Percentiles rank a stretch among this genome's conserved stretches.
Conservation (phyloP, 2,888 invertebrate species). For the Orgyia antiqua region DNA sequence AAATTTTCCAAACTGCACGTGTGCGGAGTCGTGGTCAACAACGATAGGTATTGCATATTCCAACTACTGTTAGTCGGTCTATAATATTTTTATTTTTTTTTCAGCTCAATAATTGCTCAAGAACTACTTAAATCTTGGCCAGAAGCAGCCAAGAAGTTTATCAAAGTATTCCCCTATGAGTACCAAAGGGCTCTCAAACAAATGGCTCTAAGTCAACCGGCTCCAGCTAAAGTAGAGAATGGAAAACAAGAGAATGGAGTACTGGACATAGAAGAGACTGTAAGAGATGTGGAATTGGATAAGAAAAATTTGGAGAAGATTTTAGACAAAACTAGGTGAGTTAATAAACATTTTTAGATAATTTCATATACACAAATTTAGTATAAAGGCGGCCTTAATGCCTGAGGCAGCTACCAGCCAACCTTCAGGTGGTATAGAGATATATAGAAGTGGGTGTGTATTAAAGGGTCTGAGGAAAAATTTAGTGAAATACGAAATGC, state of each 20-base stretch:
- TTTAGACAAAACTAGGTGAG: slow-evolving; percentile 85
- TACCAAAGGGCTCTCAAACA: slow-evolving; percentile 93
- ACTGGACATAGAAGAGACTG: slow-evolving; percentile 92
- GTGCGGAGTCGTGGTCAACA: no score
- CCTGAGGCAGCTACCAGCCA: no score
- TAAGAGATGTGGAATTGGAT: slow-evolving; percentile 86
- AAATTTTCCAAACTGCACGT: no score
- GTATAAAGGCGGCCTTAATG: no score
- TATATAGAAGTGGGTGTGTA: no score
- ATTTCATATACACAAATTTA: no score
- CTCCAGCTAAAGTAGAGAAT: slow-evolving; percentile 40
- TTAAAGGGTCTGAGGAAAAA: no score
- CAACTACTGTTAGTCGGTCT: no score
- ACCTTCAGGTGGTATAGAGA: no score
- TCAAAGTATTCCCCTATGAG: slow-evolving; percentile 98
- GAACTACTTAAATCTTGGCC: slow-evolving; percentile 90
- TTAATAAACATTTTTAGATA: neutral
- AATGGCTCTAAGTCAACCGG: slow-evolving; percentile 48
- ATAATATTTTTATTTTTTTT: slow-evolving; percentile 1
- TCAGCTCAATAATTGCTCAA: slow-evolving; percentile 86
- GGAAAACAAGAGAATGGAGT: slow-evolving; percentile 57
- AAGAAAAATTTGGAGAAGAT: slow-evolving; percentile 89
- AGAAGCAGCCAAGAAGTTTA: slow-evolving; percentile 85
- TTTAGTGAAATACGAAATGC: no score
- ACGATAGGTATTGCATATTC: no score